Evolutionary conservation across 2,113 vertebrate genomes (phyloP), one percentile per base, ranked within the genome.

Genomic region (Entomyzon cyanotis): DNA sequence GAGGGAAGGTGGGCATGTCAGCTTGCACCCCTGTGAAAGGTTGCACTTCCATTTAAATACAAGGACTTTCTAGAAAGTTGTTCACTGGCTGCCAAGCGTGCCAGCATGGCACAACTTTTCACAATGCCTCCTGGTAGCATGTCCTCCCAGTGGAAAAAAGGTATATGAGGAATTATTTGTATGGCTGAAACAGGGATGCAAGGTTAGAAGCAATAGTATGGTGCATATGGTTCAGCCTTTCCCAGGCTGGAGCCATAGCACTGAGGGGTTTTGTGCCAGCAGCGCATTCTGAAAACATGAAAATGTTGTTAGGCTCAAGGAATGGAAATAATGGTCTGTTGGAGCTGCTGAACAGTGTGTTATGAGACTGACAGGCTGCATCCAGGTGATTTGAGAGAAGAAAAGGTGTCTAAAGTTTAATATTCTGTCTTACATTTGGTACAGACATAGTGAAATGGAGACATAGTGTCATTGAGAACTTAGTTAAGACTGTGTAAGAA

Each of bases 191-290:
- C 6, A 44, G 16, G 37, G 25, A 11, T 24, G 50, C 27, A 30
- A 4, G 70, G 12, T 52, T 44, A 55, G 64, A 8, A 41, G 65
- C 41, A 55, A 0, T 44, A 7, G 14, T 1, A 15, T 0, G 0
- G 5, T 28, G 30, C 9, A 50, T 10, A 12, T 11, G 20, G 30
- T 75, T 87, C 25, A 46, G 73, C 41, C 28, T 64, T 55, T 53
- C 9, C 9, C 1, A 1, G 20, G 30, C 12, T 74, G 55, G 23
- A 73, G 44, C 44, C 22, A 8, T 3, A 7, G 49, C 33, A 4
- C 37, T 11, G n/a, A 28, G 31, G 5, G 41, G 7, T 41, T 22
- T 24, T 39, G 18, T 56, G 37, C 12, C 56, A 59, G 53, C 64
- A 78, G 33, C 41, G 2, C 3, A 0, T 58, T 58, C 47, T 30